Percentiles rank a stretch among this genome's conserved stretches.
Conservation (phyloP, 2,888 invertebrate species). For the Netelia fuscicornis region DNA sequence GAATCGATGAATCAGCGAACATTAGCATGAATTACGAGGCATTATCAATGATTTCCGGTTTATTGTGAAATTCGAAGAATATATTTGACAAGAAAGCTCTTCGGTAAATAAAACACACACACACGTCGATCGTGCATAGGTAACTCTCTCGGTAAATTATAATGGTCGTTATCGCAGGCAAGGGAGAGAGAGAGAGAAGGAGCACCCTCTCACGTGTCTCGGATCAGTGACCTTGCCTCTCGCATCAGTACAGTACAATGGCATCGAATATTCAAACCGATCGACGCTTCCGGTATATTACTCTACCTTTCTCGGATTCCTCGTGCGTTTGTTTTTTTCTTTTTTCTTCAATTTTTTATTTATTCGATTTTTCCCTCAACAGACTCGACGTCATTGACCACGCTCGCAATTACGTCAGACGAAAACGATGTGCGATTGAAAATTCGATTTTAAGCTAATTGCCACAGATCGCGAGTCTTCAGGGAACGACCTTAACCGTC, state of each 20-base stretch:
- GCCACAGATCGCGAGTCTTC: slow-evolving; percentile 59
- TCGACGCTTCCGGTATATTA: slow-evolving; percentile 76
- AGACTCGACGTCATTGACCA: slow-evolving; percentile 10
- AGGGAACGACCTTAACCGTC: no score
- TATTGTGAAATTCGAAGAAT: slow-evolving; percentile 58
- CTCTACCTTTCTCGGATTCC: slow-evolving; percentile 40
- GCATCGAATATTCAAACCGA: slow-evolving; percentile 80
- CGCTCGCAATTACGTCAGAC: not conserved
- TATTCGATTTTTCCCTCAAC: slow-evolving; percentile 4
- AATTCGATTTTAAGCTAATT: slow-evolving; percentile 77
- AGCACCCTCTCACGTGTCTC: slow-evolving; percentile 44
- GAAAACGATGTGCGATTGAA: slow-evolving; percentile 58
- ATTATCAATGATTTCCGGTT: slow-evolving; percentile 66
- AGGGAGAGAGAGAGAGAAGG: not conserved
- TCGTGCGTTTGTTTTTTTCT: slow-evolving; percentile 14
- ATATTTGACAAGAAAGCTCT: slow-evolving; percentile 54
- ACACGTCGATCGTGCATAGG: not conserved
- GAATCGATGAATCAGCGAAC: slow-evolving; percentile 9
- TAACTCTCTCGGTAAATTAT: slow-evolving; percentile 22
- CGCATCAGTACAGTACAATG: slow-evolving; percentile 75
- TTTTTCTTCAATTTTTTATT: slow-evolving; percentile 45
- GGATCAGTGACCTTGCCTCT: slow-evolving; percentile 80
- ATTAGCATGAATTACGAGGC: slow-evolving; percentile 40
- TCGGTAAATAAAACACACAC: slow-evolving; percentile 29
- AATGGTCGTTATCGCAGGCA: slow-evolving; percentile 39